A percentile compares a stretch with the other conserved stretches of the same genome.
Conservation (phyloP, 2,797 vertebrate species). For the Danionella dracula region DNA sequence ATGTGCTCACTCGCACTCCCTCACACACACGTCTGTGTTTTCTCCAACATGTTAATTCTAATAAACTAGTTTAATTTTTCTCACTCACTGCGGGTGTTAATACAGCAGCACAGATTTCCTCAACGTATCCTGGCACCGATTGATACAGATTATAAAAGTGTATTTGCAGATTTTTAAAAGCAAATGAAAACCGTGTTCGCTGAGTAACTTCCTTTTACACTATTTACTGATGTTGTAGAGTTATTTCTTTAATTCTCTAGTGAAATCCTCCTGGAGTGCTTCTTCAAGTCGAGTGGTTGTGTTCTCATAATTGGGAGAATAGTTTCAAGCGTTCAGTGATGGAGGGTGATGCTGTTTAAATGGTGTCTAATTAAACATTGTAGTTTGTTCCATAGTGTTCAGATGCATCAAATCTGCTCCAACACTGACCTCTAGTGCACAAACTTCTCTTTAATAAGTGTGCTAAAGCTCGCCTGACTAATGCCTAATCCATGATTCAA, state of each 20-base stretch:
- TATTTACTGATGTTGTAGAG: conserved; percentile 18
- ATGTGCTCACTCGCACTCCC: conserved; percentile 41
- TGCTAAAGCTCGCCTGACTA: no score
- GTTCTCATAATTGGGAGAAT: background rate
- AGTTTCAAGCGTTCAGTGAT: background rate
- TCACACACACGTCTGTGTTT: conserved; percentile 20
- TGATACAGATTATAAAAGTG: conserved; percentile 27
- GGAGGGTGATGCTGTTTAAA: conserved; percentile 33
- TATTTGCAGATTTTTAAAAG: conserved; percentile 7
- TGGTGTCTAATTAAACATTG: conserved; percentile 64
- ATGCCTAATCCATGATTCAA: no score
- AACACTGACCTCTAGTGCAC: conserved; percentile 96
- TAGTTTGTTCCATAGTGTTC: background rate
- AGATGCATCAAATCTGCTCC: conserved; percentile 75
- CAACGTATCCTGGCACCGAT: conserved; percentile 29
- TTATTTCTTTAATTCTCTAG: background rate
- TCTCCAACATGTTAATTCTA: conserved; percentile 19
- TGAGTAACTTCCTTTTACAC: conserved; percentile 1
- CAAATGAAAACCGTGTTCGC: conserved; percentile 18
- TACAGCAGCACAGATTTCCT: conserved; percentile 43
- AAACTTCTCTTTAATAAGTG: background rate
- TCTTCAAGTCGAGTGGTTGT: background rate
- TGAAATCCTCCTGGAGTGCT: background rate
- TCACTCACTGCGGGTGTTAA: conserved; percentile 29
- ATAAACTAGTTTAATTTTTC: conserved; percentile 29